Evolutionary conservation across 2,888 invertebrate species (phyloP), one percentile per base, ranked within the genome.

Genomic region (Tortrix viridana): DNA sequence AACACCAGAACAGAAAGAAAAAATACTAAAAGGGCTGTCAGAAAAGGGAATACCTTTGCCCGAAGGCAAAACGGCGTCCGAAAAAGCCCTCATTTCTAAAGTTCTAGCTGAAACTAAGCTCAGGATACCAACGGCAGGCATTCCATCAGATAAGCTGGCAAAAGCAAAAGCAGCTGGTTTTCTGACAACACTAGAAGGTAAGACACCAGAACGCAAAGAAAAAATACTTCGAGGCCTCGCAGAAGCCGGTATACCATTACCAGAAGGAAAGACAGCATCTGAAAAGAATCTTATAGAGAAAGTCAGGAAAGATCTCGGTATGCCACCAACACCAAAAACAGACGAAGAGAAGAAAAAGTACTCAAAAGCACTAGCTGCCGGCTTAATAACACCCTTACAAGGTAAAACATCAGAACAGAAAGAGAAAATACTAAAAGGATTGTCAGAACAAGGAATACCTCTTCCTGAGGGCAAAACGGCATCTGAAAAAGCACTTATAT

Each of bases 391-490:
- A 6, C 41, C 41, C 5, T 6, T 41, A 41, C 5, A 41, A 41
- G 41, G 44, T 79, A 37, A 62, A 41, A 41, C 41, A 41, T 6
- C 16, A 2, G 6, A 14, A 5, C 41, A 41, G 16, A 41, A 41
- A n/a, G 41, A 41, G 6, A 16, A 41, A 41, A 16, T 41, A 41
- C n/a, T 76, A 1, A 71, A 48, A 62, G 75, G 70, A 1, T 64
- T 81, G 43, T 76, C 70, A 4, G 70, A 59, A 52, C 67, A 70
- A 18, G 79, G 79, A 0, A 19, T 78, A 2, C 74, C 74, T 0
- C 63, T 82, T 2, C 80, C 81, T 2, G 75, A 76, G 54, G 78
- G 63, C 0, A 76, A 75, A 71, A 77, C 80, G 2, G 18, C 70
- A 0, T 82, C 81, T 0, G 82, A 78, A 43, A 74, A 71, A 47